These are phyloP conservation scores for Ephestia elutella DNA, from an alignment of 1,140 invertebrate genomes.

Conservation along the genomic window DNA sequence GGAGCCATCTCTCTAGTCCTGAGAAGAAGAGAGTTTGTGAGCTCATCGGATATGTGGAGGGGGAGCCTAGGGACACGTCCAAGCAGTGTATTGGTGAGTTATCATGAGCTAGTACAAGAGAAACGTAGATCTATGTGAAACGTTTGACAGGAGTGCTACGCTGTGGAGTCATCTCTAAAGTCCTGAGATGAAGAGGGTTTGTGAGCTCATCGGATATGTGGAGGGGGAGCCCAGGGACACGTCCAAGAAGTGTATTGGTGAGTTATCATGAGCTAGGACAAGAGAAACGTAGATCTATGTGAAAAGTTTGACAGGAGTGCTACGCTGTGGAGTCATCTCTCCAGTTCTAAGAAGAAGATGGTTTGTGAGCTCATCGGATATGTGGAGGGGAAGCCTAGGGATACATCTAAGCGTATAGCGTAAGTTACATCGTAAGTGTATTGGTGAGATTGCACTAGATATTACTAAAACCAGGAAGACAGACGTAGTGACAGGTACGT, in stretches of 20 bases:
- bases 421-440: too few relatives aligned
- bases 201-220: constrained; percentile 76
- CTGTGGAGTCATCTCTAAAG: constrained; percentile 80
- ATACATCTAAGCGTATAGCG: constrained; percentile 75
- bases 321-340: constrained; percentile 79
- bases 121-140: constrained; percentile 45
- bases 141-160: constrained; percentile 71
- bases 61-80: constrained; percentile 63
- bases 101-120: too few relatives aligned
- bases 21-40: constrained; percentile 80
- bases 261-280: not conserved
- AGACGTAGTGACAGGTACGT: too few relatives aligned
- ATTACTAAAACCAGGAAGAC: too few relatives aligned
- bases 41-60: constrained; percentile 75
- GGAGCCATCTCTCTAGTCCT: constrained; percentile 79
- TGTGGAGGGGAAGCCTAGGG: constrained; percentile 56
- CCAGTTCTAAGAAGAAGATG: constrained; percentile 78
- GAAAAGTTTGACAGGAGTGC: constrained; percentile 71
- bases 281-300: constrained; percentile 28
- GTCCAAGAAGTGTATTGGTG: constrained; percentile 76
- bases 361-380: constrained; percentile 79
- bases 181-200: constrained; percentile 79
- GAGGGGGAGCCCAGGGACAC: constrained; percentile 66
- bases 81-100: constrained; percentile 76
- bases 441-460: too few relatives aligned